Evolutionary conservation across 2,113 vertebrate genomes (phyloP).

Genomic region (Platysternon megacephalum): DNA sequence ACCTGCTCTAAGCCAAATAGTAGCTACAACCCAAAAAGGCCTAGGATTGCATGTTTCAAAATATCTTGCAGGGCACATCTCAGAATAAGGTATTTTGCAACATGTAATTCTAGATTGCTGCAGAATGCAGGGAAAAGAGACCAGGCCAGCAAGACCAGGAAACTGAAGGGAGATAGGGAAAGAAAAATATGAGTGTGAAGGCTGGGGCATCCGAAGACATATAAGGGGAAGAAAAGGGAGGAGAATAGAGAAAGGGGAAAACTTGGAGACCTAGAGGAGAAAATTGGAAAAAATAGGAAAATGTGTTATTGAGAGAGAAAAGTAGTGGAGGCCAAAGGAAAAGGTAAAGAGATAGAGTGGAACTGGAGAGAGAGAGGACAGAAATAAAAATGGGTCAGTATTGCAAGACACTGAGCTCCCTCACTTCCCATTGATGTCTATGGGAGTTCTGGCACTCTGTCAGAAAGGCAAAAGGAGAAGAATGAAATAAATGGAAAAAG

Average conservation of each 20-base stretch:
- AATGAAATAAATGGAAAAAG: neutral
- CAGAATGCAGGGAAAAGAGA: neutral
- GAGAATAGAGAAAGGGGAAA: neutral
- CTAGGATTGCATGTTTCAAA: neutral
- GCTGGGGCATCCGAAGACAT: neutral
- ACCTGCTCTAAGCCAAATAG: neutral
- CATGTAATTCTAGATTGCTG: neutral
- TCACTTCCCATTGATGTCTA: neutral
- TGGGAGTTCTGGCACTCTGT: neutral
- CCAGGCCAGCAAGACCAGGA: neutral
- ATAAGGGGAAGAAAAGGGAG: neutral
- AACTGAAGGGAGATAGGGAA: neutral
- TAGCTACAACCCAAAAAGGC: neutral
- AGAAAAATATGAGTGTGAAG: neutral
- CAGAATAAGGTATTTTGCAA: neutral
- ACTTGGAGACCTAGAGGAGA: neutral
- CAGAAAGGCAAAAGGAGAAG: neutral
- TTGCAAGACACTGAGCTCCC: neutral
- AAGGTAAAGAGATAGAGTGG: rapidly evolving
- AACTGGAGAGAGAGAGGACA: neutral
- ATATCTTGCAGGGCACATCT: neutral
- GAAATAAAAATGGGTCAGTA: neutral
- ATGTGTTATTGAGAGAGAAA: neutral
- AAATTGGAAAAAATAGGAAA: neutral
- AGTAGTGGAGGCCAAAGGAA: neutral